Conservation (phyloP, 2,797 vertebrate species). For the Pantherophis vulpinus region DNA sequence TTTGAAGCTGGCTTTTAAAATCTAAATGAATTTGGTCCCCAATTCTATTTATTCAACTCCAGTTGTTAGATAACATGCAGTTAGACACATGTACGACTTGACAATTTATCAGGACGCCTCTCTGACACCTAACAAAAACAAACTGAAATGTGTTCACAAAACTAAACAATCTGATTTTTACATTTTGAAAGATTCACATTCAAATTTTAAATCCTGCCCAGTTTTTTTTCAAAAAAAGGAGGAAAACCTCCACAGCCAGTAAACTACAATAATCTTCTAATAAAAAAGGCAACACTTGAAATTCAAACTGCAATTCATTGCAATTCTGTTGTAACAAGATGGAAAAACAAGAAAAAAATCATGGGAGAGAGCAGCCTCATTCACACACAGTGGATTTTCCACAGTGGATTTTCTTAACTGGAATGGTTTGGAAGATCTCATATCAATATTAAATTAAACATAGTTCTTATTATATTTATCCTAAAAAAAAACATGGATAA, state of each 20-base stretch:
- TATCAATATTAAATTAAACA: not conserved
- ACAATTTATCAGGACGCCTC: not conserved
- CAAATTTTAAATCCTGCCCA: not conserved
- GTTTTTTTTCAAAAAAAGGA: not conserved
- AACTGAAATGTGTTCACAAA: not conserved
- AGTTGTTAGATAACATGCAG: not conserved
- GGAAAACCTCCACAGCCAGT: not conserved
- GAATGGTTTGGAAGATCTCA: not conserved
- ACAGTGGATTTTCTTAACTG: not conserved
- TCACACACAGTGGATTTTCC: not conserved
- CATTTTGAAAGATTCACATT: not conserved
- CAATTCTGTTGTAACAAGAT: not conserved
- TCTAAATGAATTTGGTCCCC: not conserved
- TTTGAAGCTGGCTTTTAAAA: not conserved
- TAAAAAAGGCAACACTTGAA: not conserved
- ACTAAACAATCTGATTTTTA: not conserved
- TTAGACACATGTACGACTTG: not conserved
- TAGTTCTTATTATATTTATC: not conserved
- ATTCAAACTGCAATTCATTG: not conserved
- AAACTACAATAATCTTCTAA: not conserved
- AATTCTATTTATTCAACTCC: slow-evolving; percentile 5
- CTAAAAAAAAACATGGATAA: not conserved
- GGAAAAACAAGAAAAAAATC: not conserved
- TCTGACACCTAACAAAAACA: not conserved
- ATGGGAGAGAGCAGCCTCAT: not conserved